Conservation (phyloP, 2,113 vertebrate genomes). For the Hyaena hyaena region DNA sequence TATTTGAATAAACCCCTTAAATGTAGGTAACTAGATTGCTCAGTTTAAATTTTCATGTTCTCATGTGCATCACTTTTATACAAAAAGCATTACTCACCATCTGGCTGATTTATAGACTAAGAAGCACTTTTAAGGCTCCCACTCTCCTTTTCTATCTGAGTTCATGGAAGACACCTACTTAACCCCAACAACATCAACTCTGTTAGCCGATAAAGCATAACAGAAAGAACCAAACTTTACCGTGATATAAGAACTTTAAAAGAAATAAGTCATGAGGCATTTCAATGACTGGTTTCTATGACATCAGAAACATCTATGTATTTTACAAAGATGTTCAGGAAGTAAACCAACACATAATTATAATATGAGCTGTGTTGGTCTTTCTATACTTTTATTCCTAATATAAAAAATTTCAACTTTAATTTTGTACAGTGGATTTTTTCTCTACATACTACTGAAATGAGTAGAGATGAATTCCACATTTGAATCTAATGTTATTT, state of each 20-base stretch:
- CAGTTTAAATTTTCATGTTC: conserved; percentile 44
- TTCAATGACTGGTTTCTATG: neutral
- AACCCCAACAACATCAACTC: neutral
- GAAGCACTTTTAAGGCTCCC: neutral
- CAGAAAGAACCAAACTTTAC: neutral
- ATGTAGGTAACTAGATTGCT: conserved; percentile 22
- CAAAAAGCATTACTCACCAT: neutral
- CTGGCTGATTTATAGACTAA: conserved; percentile 29
- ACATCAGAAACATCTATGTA: neutral
- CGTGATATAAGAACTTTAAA: neutral
- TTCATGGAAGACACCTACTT: neutral
- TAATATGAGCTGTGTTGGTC: neutral
- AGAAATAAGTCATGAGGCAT: neutral
- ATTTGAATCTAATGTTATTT: conserved; percentile 39
- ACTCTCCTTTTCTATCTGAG: neutral
- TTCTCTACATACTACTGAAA: neutral
- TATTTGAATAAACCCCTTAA: conserved; percentile 26
- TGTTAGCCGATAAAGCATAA: neutral
- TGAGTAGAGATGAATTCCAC: neutral
- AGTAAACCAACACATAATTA: neutral
- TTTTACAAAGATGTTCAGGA: neutral
- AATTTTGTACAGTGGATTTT: neutral
- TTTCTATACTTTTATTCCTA: neutral
- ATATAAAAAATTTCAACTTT: neutral
- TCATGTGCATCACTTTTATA: conserved; percentile 49